These are phyloP conservation scores for Escarpia spicata DNA, from an alignment of 2,888 invertebrate genomes.

Conservation along the genomic window DNA sequence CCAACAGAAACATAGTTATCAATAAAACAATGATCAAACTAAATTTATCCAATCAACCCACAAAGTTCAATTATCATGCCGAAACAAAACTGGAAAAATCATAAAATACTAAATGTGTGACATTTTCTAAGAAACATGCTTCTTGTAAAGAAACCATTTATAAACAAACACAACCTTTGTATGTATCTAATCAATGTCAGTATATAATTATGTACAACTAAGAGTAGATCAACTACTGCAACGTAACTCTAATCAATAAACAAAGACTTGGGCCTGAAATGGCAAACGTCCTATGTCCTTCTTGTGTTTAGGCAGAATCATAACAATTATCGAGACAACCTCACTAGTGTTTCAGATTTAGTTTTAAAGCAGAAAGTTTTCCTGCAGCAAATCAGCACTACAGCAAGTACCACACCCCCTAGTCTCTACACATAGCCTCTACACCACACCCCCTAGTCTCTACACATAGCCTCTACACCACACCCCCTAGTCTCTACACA, in stretches of 20 bases:
- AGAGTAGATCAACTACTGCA: not conserved
- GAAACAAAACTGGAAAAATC: not conserved
- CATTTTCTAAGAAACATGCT: not conserved
- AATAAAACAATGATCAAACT: not conserved
- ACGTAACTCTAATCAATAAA: too few relatives aligned
- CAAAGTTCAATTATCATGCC: not conserved
- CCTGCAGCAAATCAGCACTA: not conserved
- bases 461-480: not conserved
- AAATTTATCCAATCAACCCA: not conserved
- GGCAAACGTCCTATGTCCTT: not conserved
- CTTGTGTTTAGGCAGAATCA: not conserved
- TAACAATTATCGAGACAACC: not conserved
- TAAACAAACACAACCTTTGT: not conserved
- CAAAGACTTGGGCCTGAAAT: too few relatives aligned
- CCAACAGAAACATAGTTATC: not conserved
- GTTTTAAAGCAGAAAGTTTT: not conserved
- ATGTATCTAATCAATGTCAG: not conserved
- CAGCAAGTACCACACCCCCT: not conserved
- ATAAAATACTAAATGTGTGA: not conserved
- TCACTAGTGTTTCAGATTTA: constrained; percentile 26
- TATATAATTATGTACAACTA: not conserved
- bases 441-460: not conserved
- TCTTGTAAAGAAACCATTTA: not conserved
- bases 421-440: not conserved
- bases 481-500: not conserved